phyloP scores from a whole-genome alignment of 2,888 invertebrate species.

The Zaprionus obscuricornis region DNA sequence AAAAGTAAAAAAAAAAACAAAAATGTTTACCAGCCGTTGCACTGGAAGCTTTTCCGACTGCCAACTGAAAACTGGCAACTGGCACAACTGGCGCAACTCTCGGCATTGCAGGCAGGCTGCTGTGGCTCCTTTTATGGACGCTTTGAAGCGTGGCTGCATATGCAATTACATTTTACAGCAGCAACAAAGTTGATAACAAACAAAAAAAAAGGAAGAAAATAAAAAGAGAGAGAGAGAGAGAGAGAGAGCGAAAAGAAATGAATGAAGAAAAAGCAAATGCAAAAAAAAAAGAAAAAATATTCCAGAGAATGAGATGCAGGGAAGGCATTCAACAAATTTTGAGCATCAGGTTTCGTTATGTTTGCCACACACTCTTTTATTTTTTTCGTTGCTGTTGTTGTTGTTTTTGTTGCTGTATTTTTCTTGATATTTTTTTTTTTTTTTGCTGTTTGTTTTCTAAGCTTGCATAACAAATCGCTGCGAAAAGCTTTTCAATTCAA shows the following conservation, averaged over 20 bases:
- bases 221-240: neutral
- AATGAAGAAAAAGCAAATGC: slow-evolving; percentile 14
- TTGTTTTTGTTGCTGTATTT: slow-evolving; percentile 9
- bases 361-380: slow-evolving; percentile 9
- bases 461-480: slow-evolving; percentile 70
- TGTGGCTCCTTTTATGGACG: slow-evolving; percentile 49
- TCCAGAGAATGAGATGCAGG: slow-evolving; percentile 22
- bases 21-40: slow-evolving; percentile 17
- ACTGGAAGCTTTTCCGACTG: slow-evolving; percentile 24
- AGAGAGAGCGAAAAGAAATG: neutral
- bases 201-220: slow-evolving; percentile 33
- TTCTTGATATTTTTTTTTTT: slow-evolving; percentile 21
- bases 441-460: slow-evolving; percentile 63
- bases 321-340: slow-evolving; percentile 65
- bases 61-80: slow-evolving; percentile 21
- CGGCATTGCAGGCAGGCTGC: slow-evolving; percentile 16
- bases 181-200: slow-evolving; percentile 71
- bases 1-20: slow-evolving; percentile 2
- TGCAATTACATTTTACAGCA: slow-evolving; percentile 69
- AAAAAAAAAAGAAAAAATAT: slow-evolving; percentile 12
- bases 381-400: neutral
- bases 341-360: slow-evolving; percentile 62
- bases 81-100: slow-evolving; percentile 14
- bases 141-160: slow-evolving; percentile 70
- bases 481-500: slow-evolving; percentile 72